phyloP scores from a whole-genome alignment of 2,888 invertebrate species.

The Schizaphis graminum region DNA sequence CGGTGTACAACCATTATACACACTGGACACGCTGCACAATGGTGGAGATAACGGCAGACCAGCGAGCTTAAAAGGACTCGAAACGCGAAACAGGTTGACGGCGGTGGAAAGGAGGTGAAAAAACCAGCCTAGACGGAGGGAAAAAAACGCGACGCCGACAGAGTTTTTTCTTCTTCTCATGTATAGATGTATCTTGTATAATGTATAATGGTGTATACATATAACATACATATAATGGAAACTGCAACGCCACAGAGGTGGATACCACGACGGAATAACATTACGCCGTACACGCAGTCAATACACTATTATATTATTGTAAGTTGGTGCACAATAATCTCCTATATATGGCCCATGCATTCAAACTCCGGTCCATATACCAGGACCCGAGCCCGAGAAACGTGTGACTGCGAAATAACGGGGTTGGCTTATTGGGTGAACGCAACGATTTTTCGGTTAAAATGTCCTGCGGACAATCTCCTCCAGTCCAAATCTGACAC shows the following conservation, averaged over 20 bases:
- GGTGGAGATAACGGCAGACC: conserved; percentile 9
- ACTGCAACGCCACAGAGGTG: not conserved
- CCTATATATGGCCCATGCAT: not conserved
- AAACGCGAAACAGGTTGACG: not conserved
- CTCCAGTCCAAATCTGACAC: not conserved
- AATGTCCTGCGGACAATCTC: not conserved
- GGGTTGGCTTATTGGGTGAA: not conserved
- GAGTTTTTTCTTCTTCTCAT: not conserved
- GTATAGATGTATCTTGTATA: not conserved
- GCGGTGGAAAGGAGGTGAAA: not conserved
- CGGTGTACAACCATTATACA: not conserved
- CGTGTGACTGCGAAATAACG: not conserved
- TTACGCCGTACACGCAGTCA: not conserved
- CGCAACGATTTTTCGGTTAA: not conserved
- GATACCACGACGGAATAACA: not conserved
- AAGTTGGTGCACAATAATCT: not conserved
- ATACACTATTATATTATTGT: not conserved
- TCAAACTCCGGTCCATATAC: not conserved
- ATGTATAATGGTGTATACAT: not conserved
- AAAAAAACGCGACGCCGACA: not conserved
- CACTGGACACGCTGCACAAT: not conserved
- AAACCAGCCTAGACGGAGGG: conserved; percentile 2
- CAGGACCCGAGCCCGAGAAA: not conserved
- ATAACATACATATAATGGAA: not conserved
- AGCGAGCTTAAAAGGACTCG: conserved; percentile 1